Percentiles rank a stretch among this genome's conserved stretches.
phyloP scores from a whole-genome alignment of 2,113 vertebrate species.

The Rhizomys pruinosus region DNA sequence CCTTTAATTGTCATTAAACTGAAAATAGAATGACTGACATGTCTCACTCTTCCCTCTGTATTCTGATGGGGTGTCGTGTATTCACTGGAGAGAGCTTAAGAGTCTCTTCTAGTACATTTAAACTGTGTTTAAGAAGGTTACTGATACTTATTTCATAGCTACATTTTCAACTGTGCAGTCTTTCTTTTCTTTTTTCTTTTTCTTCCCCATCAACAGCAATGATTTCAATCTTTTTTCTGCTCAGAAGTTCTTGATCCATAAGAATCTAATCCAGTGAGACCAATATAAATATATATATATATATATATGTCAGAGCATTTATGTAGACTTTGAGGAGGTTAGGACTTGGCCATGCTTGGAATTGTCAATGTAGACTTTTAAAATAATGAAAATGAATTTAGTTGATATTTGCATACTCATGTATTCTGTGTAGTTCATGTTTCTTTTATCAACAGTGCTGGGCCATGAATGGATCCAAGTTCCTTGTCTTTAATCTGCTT shows the following conservation, averaged over 20 bases:
- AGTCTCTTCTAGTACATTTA: neutral
- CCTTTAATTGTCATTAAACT: neutral
- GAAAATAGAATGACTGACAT: neutral
- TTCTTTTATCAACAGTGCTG: neutral
- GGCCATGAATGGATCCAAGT: neutral
- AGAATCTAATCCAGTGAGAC: neutral
- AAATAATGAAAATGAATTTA: conserved; percentile 31
- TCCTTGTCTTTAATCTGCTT: neutral
- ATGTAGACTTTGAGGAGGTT: neutral
- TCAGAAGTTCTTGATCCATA: conserved; percentile 2
- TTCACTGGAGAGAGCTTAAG: neutral
- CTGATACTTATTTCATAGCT: too few species aligned
- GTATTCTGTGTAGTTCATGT: neutral
- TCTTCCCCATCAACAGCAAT: neutral
- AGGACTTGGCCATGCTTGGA: neutral
- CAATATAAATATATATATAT: too few species aligned
- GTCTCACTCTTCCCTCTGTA: neutral
- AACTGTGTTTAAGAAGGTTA: neutral
- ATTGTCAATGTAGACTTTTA: conserved; percentile 3
- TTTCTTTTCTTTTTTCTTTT: too few species aligned
- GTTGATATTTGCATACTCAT: neutral
- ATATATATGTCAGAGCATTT: conserved; percentile 3
- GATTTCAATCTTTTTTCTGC: conserved; percentile 10
- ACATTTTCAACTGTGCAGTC: too few species aligned
- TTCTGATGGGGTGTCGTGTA: neutral